Evolutionary conservation across 2,797 vertebrate genomes (phyloP).

Genomic region (Sardinella longiceps): DNA sequence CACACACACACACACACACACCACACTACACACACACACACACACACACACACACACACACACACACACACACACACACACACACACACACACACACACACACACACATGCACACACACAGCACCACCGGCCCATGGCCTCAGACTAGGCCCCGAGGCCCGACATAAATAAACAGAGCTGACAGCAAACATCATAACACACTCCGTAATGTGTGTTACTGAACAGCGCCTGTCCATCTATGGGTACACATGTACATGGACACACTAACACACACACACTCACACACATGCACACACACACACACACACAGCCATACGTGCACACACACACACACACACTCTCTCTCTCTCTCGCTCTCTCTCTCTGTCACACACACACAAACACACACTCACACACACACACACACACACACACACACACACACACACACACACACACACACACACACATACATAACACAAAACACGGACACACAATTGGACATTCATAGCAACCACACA

Average conservation of each 20-base stretch:
- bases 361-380: not conserved
- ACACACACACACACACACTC: slow-evolving; percentile 8
- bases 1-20: slow-evolving; percentile 22
- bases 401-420: not conserved
- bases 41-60: slow-evolving; percentile 19
- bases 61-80: slow-evolving; percentile 38
- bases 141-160: slow-evolving; percentile 71
- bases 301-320: not conserved
- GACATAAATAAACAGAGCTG: slow-evolving; percentile 87
- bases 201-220: slow-evolving; percentile 72
- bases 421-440: not conserved
- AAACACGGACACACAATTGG: not conserved
- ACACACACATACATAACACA: not conserved
- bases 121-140: slow-evolving; percentile 49
- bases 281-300: not conserved
- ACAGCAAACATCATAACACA: slow-evolving; percentile 85
- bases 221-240: slow-evolving; percentile 56
- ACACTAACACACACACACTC: slow-evolving; percentile 31
- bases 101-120: slow-evolving; percentile 24
- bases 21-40: slow-evolving; percentile 14
- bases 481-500: not conserved
- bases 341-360: too few relatives aligned
- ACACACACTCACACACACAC: too few relatives aligned
- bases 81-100: slow-evolving; percentile 27
- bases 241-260: slow-evolving; percentile 65